Percentiles rank a stretch among this genome's conserved stretches.
phyloP scores from a whole-genome alignment of 2,113 vertebrate genomes.

The Pachycephala philippinensis region DNA sequence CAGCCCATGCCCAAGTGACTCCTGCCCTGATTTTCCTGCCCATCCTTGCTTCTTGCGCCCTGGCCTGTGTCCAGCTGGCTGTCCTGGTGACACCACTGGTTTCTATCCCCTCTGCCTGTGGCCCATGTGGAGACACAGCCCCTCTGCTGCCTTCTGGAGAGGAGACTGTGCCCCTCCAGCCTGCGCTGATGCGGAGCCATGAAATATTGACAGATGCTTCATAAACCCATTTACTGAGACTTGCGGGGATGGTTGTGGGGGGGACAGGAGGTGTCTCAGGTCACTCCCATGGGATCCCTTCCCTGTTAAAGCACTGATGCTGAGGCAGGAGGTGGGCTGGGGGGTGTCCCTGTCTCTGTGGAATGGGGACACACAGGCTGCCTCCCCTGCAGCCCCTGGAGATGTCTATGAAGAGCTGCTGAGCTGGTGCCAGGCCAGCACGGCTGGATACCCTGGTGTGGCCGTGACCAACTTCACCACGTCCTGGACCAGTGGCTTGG shows the following conservation, averaged over 20 bases:
- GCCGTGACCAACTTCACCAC: slow-evolving; percentile 77
- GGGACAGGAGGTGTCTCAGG: fast-evolving
- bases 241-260: fast-evolving
- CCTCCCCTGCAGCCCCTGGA: slow-evolving; percentile 48
- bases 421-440: slow-evolving; percentile 88
- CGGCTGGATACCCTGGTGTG: slow-evolving; percentile 74
- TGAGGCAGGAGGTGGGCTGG: neutral
- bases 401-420: slow-evolving; percentile 77
- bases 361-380: neutral
- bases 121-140: fast-evolving
- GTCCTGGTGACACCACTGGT: neutral
- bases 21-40: neutral
- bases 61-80: neutral
- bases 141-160: neutral
- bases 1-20: neutral
- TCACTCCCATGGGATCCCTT: neutral
- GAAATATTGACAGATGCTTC: neutral
- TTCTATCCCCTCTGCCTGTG: neutral
- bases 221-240: neutral
- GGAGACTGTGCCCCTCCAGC: neutral
- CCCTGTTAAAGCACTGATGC: neutral
- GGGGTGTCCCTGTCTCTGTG: neutral
- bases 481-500: slow-evolving; percentile 87
- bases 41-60: neutral
- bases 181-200: neutral